Conservation (phyloP, 2,797 vertebrate genomes). For the Labroides dimidiatus region DNA sequence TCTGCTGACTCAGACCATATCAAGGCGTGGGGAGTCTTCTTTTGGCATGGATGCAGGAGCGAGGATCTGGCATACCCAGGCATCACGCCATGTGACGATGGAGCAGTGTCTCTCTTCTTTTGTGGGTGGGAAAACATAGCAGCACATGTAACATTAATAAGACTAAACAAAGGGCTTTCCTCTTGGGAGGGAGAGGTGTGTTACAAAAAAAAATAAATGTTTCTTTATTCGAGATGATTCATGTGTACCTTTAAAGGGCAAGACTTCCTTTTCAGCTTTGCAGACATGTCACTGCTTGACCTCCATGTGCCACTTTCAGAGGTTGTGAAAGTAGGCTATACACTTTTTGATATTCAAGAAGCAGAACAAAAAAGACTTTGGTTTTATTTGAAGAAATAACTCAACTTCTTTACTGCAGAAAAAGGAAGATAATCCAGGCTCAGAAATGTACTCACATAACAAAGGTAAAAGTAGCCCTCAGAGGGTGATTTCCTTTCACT, state of each 20-base stretch:
- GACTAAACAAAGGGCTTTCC: conserved; percentile 50
- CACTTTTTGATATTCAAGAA: background rate
- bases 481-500: background rate
- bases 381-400: background rate
- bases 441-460: background rate
- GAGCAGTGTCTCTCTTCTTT: conserved; percentile 39
- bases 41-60: conserved; percentile 50
- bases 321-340: background rate
- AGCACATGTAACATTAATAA: conserved; percentile 44
- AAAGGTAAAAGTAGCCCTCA: background rate
- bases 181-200: conserved; percentile 40
- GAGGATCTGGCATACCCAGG: conserved; percentile 57
- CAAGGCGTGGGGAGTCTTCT: conserved; percentile 69
- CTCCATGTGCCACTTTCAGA: conserved; percentile 16
- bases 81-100: conserved; percentile 44
- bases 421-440: background rate
- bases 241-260: conserved; percentile 18
- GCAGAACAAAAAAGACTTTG: background rate
- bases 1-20: conserved; percentile 78
- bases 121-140: conserved; percentile 44
- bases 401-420: background rate
- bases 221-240: conserved; percentile 40
- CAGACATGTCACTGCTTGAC: conserved; percentile 46
- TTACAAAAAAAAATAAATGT: conserved; percentile 3
- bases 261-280: conserved; percentile 34